Conservation (phyloP, 2,797 vertebrate species). For the Thalassophryne amazonica region DNA sequence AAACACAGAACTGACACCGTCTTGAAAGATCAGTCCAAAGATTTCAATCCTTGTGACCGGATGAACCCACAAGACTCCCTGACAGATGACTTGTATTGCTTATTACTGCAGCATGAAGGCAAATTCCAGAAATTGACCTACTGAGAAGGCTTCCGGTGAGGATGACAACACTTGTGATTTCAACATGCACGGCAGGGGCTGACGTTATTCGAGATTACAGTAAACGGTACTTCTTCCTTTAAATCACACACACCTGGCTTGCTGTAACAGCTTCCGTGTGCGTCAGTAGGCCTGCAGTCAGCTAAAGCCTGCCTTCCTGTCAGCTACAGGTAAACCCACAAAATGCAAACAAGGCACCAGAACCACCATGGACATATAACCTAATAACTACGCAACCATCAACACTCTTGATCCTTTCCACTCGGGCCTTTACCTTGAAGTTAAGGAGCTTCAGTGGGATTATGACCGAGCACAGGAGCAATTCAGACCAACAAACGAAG, state of each 20-base stretch:
- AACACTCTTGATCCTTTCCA: constrained; percentile 40
- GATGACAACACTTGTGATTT: constrained; percentile 68
- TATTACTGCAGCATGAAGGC: constrained; percentile 67
- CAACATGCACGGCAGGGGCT: constrained; percentile 54
- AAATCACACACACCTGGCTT: constrained; percentile 37
- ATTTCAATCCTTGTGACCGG: constrained; percentile 28
- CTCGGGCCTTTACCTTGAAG: constrained; percentile 32
- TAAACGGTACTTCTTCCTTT: constrained; percentile 63
- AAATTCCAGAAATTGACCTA: constrained; percentile 59
- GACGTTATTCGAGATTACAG: constrained; percentile 69
- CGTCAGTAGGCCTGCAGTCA: constrained; percentile 54
- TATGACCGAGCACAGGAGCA: constrained; percentile 43
- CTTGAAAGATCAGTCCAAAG: constrained; percentile 32
- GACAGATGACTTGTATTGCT: constrained; percentile 57
- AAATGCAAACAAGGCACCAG: constrained; percentile 68
- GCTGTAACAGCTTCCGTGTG: constrained; percentile 33
- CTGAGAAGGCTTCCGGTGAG: constrained; percentile 40
- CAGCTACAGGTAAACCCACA: constrained; percentile 52
- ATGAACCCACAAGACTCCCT: constrained; percentile 38
- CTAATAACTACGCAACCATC: too few relatives aligned
- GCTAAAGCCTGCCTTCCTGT: constrained; percentile 27
- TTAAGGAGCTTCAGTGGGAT: constrained; percentile 28
- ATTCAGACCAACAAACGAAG: constrained; percentile 42
- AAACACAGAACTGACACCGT: constrained; percentile 9
- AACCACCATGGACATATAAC: too few relatives aligned